Conservation (phyloP, 2,888 invertebrate genomes). For the Amphiduros pacificus region DNA sequence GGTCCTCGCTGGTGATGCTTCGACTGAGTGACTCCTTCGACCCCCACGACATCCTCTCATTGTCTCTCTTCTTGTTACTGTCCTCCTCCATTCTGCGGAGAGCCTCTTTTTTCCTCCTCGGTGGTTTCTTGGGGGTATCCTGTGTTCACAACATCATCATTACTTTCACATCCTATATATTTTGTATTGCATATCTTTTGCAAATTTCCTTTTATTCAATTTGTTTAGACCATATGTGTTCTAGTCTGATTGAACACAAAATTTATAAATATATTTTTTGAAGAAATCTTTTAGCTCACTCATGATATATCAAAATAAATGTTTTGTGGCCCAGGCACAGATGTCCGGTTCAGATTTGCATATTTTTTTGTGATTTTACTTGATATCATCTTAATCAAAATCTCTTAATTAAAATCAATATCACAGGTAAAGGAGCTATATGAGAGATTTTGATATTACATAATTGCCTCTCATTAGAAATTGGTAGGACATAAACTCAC, state of each 20-base stretch:
- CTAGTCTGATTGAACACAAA: too few species aligned
- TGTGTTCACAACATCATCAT: slow-evolving; percentile 4
- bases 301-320: too few species aligned
- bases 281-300: too few species aligned
- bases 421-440: not conserved
- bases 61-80: not conserved
- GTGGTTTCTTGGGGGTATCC: slow-evolving; percentile 33
- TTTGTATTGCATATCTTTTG: too few species aligned
- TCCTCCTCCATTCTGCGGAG: not conserved
- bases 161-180: too few species aligned
- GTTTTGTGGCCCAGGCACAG: too few species aligned
- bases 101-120: slow-evolving; percentile 23
- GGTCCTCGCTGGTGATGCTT: not conserved
- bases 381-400: not conserved
- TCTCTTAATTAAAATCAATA: not conserved
- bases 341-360: too few species aligned
- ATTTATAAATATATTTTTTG: too few species aligned
- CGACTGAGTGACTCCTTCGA: not conserved
- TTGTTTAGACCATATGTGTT: too few species aligned
- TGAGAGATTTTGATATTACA: not conserved
- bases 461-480: too few species aligned
- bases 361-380: not conserved
- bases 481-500: too few species aligned
- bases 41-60: not conserved
- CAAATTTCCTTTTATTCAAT: too few species aligned